Evolutionary conservation across 2,797 vertebrate species (phyloP).

Genomic region (Spatula versicolor): DNA sequence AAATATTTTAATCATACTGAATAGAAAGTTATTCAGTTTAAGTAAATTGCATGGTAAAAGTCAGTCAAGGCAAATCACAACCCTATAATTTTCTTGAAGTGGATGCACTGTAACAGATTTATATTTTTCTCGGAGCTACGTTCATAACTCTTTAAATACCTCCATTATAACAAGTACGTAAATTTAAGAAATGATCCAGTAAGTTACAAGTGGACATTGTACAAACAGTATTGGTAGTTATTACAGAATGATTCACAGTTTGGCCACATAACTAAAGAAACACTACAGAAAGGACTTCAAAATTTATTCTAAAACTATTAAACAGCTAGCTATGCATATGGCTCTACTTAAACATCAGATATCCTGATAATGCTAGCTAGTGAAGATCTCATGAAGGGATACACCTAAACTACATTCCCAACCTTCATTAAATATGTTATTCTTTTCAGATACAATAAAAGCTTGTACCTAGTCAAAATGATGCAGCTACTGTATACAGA

Average conservation of each 20-base stretch:
- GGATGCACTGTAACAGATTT: background rate
- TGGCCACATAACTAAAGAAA: background rate
- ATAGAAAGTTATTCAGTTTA: background rate
- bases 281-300: background rate
- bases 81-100: background rate
- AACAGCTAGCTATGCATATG: background rate
- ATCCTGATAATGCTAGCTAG: background rate
- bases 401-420: background rate
- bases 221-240: background rate
- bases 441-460: background rate
- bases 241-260: background rate
- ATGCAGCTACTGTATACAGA: background rate
- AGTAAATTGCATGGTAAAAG: background rate
- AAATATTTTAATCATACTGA: background rate
- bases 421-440: background rate
- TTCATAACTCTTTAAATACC: background rate
- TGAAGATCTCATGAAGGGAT: background rate
- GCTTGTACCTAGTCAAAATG: background rate
- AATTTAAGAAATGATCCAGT: background rate
- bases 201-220: background rate
- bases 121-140: background rate
- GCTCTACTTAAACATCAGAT: background rate
- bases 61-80: background rate
- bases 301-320: background rate
- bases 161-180: background rate